These are phyloP conservation scores for Steinernema feltiae DNA, from an alignment of 1,140 invertebrate species.

Conservation along the genomic window DNA sequence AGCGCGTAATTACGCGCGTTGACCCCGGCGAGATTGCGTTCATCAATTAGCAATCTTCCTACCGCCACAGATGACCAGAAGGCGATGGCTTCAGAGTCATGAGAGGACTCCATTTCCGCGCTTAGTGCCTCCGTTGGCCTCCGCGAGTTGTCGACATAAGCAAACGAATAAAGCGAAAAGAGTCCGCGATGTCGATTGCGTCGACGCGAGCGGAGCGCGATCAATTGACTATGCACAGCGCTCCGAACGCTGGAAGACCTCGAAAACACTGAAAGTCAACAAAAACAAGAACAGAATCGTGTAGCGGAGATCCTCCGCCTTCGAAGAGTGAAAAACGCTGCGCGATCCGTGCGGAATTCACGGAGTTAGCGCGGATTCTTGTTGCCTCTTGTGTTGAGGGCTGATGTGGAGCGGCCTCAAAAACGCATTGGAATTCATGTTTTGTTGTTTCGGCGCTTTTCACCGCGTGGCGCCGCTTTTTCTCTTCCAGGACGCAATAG, in stretches of 20 bases:
- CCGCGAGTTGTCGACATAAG: not conserved
- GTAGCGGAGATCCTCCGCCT: not conserved
- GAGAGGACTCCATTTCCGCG: not conserved
- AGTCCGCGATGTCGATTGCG: not conserved
- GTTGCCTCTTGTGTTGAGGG: too few species aligned
- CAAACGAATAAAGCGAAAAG: not conserved
- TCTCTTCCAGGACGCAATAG: not conserved
- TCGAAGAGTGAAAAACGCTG: too few species aligned
- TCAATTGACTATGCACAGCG: not conserved
- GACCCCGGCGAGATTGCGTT: too few species aligned
- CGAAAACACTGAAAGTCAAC: not conserved
- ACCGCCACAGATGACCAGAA: too few species aligned
- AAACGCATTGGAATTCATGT: too few species aligned
- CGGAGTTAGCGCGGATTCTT: too few species aligned
- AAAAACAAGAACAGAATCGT: not conserved
- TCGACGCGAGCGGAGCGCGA: conserved; percentile 1
- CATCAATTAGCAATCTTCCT: too few species aligned
- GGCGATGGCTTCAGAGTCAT: too few species aligned
- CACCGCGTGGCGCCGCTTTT: not conserved
- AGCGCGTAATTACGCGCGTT: too few species aligned
- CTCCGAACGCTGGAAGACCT: not conserved
- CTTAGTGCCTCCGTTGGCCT: not conserved
- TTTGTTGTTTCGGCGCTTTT: too few species aligned
- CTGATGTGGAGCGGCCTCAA: too few species aligned
- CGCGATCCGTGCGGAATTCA: too few species aligned